Base-by-base conservation (phyloP, 1,140 invertebrate species). In the Grapholita molesta region DNA sequence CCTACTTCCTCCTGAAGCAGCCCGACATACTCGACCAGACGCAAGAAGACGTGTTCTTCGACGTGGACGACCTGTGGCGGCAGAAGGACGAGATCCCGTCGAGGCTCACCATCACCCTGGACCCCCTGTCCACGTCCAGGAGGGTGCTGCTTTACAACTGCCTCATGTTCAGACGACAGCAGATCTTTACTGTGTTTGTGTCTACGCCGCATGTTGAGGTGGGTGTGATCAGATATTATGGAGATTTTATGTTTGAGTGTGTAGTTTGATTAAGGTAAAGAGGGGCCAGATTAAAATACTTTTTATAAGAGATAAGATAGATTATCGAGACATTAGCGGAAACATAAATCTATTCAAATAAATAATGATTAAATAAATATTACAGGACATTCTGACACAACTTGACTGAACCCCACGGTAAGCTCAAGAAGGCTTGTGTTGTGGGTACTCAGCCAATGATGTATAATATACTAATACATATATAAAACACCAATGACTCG, bases 1-100 rank as follows among this genome's bases (percentile, higher is more conserved):
- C 95, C 0, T 94, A 96, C 83, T 93, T 94, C 70, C 88, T 95
- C 5, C 85, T 95, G 0, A 93, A 93, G 28, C 92, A 94, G 70
- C 92, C 93, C 0, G 52, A 71, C 0, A 78, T 91, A n/a, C 53
- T 76, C 32, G 86, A 90, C 2, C 85, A 89, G 24, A 79, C 76
- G 0, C 83, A 88, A 9, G 86, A 91, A 15, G 90, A 92, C 71
- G 76, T 89, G 2, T 92, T 85, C 75, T 91, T 92, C 84, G 90
- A 91, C 67, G 86, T 92, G 32, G 92, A 92, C 71, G 92, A 92
- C 75, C 83, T 92, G 69, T 91, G 92, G 85, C 77, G 86, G 70
- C 75, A 70, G 3, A 86, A 92, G 66, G 85, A 91, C 66, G 88
- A 92, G 53, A 83, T 92, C 6, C 90, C 90, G 0, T 70, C 88